A percentile compares a stretch with the other conserved stretches of the same genome.
Conservation (phyloP, 2,888 invertebrate genomes). For the Punctoribates punctum region DNA sequence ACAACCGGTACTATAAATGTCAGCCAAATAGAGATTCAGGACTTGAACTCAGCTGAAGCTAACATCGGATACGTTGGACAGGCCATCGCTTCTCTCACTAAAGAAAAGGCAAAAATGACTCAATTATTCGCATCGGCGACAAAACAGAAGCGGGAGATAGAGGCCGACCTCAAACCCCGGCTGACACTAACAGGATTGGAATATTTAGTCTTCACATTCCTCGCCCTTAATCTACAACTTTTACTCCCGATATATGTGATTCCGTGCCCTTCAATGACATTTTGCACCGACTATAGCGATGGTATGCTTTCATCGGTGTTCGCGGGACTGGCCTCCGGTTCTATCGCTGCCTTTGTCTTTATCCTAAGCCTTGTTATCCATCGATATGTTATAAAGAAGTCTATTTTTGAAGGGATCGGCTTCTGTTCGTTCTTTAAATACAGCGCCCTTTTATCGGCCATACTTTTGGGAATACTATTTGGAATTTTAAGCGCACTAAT, state of each 20-base stretch:
- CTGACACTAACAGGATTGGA: background rate
- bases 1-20: slow-evolving; percentile 2
- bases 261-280: background rate
- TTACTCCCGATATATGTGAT: background rate
- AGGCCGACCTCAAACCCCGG: background rate
- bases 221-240: background rate
- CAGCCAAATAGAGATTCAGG: background rate
- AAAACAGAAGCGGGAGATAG: background rate
- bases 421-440: background rate
- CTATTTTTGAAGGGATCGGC: background rate
- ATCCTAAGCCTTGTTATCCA: background rate
- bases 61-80: slow-evolving; percentile 28
- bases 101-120: background rate
- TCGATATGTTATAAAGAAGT: background rate
- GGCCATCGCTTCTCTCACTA: background rate
- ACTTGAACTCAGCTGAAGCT: background rate
- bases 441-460: background rate
- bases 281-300: background rate
- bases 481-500: background rate
- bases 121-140: background rate
- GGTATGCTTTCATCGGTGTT: background rate
- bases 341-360: background rate
- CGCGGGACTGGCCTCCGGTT: background rate
- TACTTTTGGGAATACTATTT: background rate
- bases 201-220: background rate